Evolutionary conservation across 2,113 vertebrate species (phyloP).

Genomic region (Amblyopsis rosae): DNA sequence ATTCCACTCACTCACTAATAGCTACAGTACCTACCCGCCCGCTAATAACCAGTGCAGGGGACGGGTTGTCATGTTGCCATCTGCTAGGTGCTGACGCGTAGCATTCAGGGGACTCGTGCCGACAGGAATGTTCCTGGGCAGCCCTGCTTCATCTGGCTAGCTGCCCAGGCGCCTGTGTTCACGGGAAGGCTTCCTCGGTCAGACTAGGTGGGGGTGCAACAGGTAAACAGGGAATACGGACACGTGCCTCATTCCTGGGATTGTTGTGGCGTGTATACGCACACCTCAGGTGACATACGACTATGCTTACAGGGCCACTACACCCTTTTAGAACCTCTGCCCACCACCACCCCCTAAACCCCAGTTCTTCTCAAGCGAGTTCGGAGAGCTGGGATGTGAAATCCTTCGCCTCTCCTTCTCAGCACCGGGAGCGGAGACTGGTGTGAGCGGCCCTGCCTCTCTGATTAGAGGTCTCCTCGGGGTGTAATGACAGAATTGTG

Average conservation of each 20-base stretch:
- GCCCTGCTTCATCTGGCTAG: too few relatives aligned
- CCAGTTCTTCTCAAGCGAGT: neutral
- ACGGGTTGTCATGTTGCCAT: too few relatives aligned
- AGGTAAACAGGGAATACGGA: neutral
- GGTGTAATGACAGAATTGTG: constrained; percentile 77
- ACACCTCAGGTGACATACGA: neutral
- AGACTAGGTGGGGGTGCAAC: constrained; percentile 11
- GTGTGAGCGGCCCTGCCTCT: constrained; percentile 46
- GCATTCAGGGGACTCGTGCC: too few relatives aligned
- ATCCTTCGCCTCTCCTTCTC: constrained; percentile 21
- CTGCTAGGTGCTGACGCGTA: too few relatives aligned
- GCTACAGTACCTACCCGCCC: too few relatives aligned
- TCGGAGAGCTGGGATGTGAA: neutral
- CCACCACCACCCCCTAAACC: too few relatives aligned
- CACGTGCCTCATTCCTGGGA: neutral
- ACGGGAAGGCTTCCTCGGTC: constrained; percentile 23
- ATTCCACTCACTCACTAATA: too few relatives aligned
- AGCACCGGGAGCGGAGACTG: constrained; percentile 4
- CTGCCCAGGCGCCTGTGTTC: too few relatives aligned
- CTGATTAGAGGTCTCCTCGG: constrained; percentile 76
- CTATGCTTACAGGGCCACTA: too few relatives aligned
- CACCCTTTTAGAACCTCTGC: too few relatives aligned
- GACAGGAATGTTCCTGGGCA: too few relatives aligned
- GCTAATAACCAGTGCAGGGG: too few relatives aligned
- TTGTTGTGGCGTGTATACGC: neutral